Base-by-base conservation (phyloP, 1,140 invertebrate species). In the Brachionus sp. region DNA sequence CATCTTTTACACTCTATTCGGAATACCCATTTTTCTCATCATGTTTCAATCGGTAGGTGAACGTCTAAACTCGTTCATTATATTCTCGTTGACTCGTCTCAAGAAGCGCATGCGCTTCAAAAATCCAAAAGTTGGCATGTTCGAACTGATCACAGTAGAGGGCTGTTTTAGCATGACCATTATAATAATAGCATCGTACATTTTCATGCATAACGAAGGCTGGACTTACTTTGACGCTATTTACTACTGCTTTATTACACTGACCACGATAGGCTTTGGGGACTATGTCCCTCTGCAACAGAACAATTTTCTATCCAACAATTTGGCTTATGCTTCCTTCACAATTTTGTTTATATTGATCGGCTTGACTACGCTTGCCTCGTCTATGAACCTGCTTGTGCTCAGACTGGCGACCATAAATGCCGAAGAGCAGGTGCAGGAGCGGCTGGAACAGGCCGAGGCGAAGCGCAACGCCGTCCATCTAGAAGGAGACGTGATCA, bases 41-140 rank as follows among this genome's bases (percentile, higher is more conserved):
- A 98, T 98, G 95, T 98, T 98, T 90, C 96, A 98, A 88, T 95
- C 94, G 87, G 98, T 98, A 86, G 96, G 96, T 87, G 96, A 98
- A 90, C 92, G 96, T 85, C 90, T 98, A 35, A 98, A 98, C 88
- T 96, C 96, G 88, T 95, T 97, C 86, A 95, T 95, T 1, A 97
- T 95, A 3, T 94, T 95, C 33, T 92, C 96, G 37, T 95, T 98
- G 85, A 90, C 92, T 85, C 91, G 93, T 64, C 92, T 94, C 5
- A 97, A 97, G 86, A 92, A 91, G 78, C 93, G 94, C 82, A 92
- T 96, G 86, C 92, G 93, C 85, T 78, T 86, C 39, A 84, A 85
- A 68, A 87, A 85, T 33, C 84, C 83, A 12, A 19, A 70, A 80
- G 80, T 87, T 82, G 13, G 85, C 53, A 46, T 62, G 12, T 39